Evolutionary conservation across 2,888 invertebrate species (phyloP), one percentile per base, ranked within the genome.

Genomic region (Cerastoderma edule): DNA sequence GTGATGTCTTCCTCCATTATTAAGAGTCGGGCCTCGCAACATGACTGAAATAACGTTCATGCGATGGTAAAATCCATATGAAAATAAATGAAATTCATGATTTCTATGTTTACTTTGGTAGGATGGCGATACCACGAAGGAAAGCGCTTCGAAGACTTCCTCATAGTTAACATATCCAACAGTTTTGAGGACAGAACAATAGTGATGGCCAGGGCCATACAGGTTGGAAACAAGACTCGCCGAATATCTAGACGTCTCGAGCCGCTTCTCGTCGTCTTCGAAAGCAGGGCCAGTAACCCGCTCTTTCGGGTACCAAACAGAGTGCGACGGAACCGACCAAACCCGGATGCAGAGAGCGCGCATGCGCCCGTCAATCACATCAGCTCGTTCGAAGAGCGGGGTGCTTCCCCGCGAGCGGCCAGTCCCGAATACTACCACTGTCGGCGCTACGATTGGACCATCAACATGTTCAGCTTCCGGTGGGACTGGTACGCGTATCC

Each of bases 91-190:
- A n/a, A n/a, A n/a, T n/a, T n/a, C n/a, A n/a, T n/a, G n/a, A n/a
- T n/a, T n/a, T n/a, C n/a, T n/a, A n/a, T n/a, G n/a, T n/a, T n/a
- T n/a, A n/a, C n/a, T n/a, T n/a, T n/a, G n/a, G n/a, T n/a, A 67
- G 67, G 54, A 27, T 6, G 32, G 19, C 39, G 39, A 35, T 1
- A 10, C 13, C 30, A 28, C 19, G 6, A 35, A 24, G 57, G 56
- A 22, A 27, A 19, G 28, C 35, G 22, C 6, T 73, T 64, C 32
- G 28, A 46, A 28, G 46, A 56, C 50, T 78, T 67, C 50, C 56
- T 78, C 3, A 64, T 78, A 50, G 70, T 70, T 65, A 74, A 78
- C 57, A 67, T 74, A 74, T 70, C 78, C 32, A 44, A 39, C 13
- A 53, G n/a, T 32, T 44, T 22, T 8, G 39, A 39, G n/a, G 46